phyloP scores from a whole-genome alignment of 2,888 invertebrate genomes.

The Calameuta filiformis region DNA sequence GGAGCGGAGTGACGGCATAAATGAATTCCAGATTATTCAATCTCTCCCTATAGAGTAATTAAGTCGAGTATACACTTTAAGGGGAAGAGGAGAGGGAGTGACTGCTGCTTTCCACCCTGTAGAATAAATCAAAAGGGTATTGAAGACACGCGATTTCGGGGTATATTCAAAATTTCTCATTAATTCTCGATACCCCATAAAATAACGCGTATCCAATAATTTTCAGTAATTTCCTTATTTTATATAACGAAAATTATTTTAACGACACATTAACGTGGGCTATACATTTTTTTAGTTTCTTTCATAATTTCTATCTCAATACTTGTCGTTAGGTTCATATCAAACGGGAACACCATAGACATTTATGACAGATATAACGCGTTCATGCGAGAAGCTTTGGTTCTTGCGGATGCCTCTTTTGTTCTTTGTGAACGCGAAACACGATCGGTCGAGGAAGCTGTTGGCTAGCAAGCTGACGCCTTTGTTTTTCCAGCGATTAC shows the following conservation, averaged over 20 bases:
- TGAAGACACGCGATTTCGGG: not conserved
- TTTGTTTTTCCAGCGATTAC: constrained; percentile 2
- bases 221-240: too few species aligned
- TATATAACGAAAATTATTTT: not conserved
- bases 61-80: not conserved
- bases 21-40: constrained; percentile 5
- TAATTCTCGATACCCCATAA: not conserved
- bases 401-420: not conserved
- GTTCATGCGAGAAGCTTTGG: not conserved
- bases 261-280: not conserved
- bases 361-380: not conserved
- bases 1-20: not conserved
- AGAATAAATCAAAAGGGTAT: not conserved
- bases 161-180: not conserved
- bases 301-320: not conserved
- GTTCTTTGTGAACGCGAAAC: not conserved
- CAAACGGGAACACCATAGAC: not conserved
- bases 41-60: not conserved
- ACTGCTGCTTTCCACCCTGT: not conserved
- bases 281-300: not conserved
- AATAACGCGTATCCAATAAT: not conserved
- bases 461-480: not conserved
- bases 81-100: not conserved
- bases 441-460: not conserved
- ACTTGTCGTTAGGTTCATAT: not conserved